These are phyloP conservation scores for Meloidogyne exigua DNA, from an alignment of 1,140 invertebrate genomes.

Conservation along the genomic window DNA sequence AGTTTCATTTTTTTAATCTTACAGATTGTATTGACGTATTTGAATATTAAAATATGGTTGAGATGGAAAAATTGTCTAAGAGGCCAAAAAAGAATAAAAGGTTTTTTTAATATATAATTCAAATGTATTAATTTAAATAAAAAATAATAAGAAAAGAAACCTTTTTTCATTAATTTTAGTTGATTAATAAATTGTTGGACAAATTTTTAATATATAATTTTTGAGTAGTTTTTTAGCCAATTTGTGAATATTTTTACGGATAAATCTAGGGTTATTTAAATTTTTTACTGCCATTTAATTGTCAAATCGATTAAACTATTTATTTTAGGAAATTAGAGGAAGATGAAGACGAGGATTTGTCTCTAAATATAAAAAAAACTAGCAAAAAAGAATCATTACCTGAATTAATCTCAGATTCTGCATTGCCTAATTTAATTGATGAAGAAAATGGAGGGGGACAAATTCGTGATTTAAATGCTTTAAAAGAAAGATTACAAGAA, in stretches of 20 bases:
- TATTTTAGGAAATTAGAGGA: background rate
- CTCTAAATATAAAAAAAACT: background rate
- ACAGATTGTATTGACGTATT: background rate
- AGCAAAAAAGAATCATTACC: background rate
- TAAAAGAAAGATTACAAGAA: conserved; percentile 87
- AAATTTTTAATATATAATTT: no score
- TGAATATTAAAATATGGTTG: conserved; percentile 1
- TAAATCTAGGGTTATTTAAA: no score
- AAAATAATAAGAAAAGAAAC: no score
- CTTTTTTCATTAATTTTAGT: no score
- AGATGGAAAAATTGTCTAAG: background rate
- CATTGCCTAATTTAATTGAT: background rate
- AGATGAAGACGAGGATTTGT: background rate
- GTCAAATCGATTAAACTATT: no score
- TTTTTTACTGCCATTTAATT: no score
- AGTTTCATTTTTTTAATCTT: background rate
- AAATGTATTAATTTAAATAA: no score
- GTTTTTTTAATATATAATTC: background rate
- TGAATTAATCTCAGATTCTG: background rate
- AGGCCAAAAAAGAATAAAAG: background rate
- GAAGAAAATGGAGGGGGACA: background rate
- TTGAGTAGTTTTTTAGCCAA: no score
- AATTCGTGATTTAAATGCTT: background rate
- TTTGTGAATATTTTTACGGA: no score
- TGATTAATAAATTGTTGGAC: no score